Percentiles rank a stretch among this genome's conserved stretches.
These are phyloP conservation scores for Sterrhoptilus dennistouni DNA, from an alignment of 2,113 vertebrate genomes.

Conservation along the genomic window DNA sequence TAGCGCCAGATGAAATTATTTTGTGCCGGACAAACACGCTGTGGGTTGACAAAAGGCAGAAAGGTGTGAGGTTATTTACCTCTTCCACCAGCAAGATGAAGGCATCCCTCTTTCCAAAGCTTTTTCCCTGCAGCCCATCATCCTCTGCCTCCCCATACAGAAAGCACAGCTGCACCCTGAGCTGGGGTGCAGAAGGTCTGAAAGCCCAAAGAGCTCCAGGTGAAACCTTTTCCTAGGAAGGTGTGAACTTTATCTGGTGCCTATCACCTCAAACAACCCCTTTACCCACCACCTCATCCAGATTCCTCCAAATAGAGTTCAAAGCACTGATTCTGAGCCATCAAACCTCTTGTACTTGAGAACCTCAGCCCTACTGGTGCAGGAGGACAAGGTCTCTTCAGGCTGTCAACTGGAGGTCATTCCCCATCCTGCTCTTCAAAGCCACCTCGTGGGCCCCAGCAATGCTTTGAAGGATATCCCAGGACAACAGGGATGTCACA, in stretches of 20 bases:
- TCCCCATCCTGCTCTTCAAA: background rate
- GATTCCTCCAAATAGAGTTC: background rate
- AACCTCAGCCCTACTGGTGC: background rate
- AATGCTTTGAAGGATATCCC: background rate
- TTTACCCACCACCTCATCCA: background rate
- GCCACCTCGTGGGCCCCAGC: background rate
- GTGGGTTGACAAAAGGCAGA: background rate
- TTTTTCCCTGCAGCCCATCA: background rate
- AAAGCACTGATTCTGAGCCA: background rate
- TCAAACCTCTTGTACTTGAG: background rate
- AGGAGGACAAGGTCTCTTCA: background rate
- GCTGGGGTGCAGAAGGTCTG: background rate
- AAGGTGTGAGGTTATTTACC: background rate
- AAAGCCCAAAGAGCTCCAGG: background rate
- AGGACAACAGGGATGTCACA: background rate
- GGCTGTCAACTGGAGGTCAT: background rate
- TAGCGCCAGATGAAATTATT: background rate
- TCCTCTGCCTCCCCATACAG: background rate
- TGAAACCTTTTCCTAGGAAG: background rate
- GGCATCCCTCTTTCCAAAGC: background rate
- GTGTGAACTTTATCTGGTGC: background rate
- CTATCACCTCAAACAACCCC: background rate
- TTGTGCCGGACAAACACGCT: background rate
- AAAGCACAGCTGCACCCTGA: background rate
- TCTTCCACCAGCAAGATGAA: background rate